Conservation (phyloP, 2,113 vertebrate genomes). For the Microcebus lehilahytsara region DNA sequence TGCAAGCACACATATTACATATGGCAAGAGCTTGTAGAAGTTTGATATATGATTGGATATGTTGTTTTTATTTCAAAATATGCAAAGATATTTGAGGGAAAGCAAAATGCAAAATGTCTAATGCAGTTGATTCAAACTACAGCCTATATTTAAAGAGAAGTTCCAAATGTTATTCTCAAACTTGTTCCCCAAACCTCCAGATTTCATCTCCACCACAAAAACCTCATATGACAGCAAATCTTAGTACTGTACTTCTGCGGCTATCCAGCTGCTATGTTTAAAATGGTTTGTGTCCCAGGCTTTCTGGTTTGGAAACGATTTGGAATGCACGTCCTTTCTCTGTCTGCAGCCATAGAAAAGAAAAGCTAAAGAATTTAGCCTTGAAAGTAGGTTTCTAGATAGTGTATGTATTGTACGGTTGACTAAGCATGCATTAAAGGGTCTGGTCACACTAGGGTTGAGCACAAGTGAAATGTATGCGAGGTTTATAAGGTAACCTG, state of each 20-base stretch:
- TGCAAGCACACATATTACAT: not conserved
- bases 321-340: not conserved
- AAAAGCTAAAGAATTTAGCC: not conserved
- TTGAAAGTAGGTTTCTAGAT: not conserved
- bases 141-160: not conserved
- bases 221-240: not conserved
- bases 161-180: not conserved
- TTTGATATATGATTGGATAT: not conserved
- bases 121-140: not conserved
- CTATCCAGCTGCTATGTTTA: not conserved
- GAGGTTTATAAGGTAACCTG: not conserved
- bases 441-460: not conserved
- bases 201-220: not conserved
- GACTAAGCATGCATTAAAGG: not conserved
- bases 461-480: not conserved
- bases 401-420: not conserved
- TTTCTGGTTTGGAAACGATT: slow-evolving; percentile 12
- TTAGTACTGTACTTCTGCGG: not conserved
- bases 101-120: not conserved
- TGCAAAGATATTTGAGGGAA: not conserved
- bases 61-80: not conserved
- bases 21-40: not conserved
- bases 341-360: not conserved
- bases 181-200: not conserved
- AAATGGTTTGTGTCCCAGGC: not conserved